Conservation (phyloP, 2,113 vertebrate species). For the Macaca mulatta region DNA sequence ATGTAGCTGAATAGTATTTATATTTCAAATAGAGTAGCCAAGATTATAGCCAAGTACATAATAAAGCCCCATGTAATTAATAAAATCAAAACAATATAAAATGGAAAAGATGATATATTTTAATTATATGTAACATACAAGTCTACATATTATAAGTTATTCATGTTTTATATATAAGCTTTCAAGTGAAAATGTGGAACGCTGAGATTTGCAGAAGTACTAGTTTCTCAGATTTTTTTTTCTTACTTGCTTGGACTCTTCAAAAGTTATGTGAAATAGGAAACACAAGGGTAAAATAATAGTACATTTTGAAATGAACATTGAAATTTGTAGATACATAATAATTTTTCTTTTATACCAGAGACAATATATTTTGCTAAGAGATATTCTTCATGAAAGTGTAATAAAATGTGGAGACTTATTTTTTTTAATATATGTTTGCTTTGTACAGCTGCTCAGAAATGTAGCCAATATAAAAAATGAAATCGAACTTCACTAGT, state of each 20-base stretch:
- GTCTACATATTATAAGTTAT: background rate
- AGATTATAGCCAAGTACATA: background rate
- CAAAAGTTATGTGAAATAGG: background rate
- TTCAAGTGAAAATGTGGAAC: background rate
- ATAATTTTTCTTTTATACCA: slow-evolving; percentile 5
- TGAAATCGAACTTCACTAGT: background rate
- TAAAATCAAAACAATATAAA: background rate
- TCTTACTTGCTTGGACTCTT: background rate
- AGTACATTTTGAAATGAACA: background rate
- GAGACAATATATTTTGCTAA: background rate
- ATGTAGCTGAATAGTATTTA: background rate
- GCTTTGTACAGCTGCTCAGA: background rate
- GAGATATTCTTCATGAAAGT: background rate
- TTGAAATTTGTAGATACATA: background rate
- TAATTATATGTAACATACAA: background rate
- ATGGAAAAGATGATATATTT: background rate
- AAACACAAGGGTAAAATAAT: background rate
- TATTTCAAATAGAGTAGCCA: background rate
- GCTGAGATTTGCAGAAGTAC: background rate
- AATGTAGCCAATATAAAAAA: slow-evolving; percentile 4
- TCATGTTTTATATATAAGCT: background rate
- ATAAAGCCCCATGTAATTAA: background rate
- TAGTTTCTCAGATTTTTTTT: background rate
- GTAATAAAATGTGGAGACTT: slow-evolving; percentile 2
- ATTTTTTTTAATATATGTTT: background rate